These are phyloP conservation scores for Dromas ardeola DNA, from an alignment of 2,113 vertebrate species.

Conservation along the genomic window DNA sequence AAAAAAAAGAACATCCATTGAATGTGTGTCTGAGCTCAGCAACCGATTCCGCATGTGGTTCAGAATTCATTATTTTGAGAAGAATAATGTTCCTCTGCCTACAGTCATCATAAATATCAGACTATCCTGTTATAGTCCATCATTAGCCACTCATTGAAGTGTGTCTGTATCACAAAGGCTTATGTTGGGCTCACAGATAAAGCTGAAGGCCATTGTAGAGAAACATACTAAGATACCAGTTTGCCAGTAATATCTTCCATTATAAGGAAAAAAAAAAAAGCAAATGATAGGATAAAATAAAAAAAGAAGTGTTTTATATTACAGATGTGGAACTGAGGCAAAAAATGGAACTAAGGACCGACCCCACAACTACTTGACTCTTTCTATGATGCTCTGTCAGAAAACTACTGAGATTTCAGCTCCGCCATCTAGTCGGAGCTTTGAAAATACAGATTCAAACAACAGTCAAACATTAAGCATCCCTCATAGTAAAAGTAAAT, in stretches of 20 bases:
- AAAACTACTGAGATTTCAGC: not conserved
- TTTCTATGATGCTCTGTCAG: not conserved
- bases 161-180: not conserved
- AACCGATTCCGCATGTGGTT: not conserved
- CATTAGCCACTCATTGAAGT: not conserved
- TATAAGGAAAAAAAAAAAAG: not conserved
- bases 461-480: not conserved
- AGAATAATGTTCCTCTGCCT: not conserved
- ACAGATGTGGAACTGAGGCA: not conserved
- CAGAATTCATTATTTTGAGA: not conserved
- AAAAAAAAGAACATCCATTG: not conserved
- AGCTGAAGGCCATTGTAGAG: not conserved
- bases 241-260: not conserved
- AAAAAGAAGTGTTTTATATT: not conserved
- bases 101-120: not conserved
- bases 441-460: not conserved
- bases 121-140: not conserved
- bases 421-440: not conserved
- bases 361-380: not conserved
- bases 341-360: not conserved
- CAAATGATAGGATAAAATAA: not conserved
- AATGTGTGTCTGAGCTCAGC: not conserved
- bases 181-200: not conserved
- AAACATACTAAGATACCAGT: not conserved
- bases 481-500: not conserved